Evolutionary conservation across 1,140 invertebrate genomes (phyloP), one percentile per base, ranked within the genome.

Genomic region (Venturia canescens): DNA sequence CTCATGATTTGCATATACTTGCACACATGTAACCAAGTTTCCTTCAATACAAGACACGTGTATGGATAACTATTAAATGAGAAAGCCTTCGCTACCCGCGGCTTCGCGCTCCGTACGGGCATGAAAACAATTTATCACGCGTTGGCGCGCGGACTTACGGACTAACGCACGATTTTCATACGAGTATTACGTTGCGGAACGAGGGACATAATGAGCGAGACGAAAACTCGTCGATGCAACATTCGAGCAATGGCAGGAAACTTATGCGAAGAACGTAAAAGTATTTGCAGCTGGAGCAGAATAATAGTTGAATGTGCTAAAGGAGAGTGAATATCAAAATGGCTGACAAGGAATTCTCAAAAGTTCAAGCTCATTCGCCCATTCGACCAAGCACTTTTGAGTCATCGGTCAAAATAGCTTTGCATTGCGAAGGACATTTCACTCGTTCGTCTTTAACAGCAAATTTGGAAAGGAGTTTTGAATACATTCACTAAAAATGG

Each of bases 121-220:
- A 74, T 23, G 71, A 53, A 29, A 74, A 74, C 71, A 50, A 74
- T 74, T 74, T 74, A 74, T 74, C 48, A 74, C 48, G 48, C 71
- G 71, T 74, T 74, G 71, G 71, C 71, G 48, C 71, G 48, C 44
- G 26, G 23, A 57, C 23, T 57, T 48, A 26, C 71, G 16, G 48
- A 48, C 71, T 74, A 21, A 31, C 27, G 53, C 70, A 38, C 60
- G n/a, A 27, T 63, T 63, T 63, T 23, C 60, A 27, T 63, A 9
- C 60, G 27, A 3, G 23, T 23, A 27, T 63, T 23, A 63, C 23
- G 60, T 26, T n/a, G 3, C 26, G 71, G 26, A 74, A 13, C 38
- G 44, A 50, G 44, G 29, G 6, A 57, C 48, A 57, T 74, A 57
- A 74, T 74, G 23, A 74, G 71, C 71, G 48, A 57, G 48, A 31